These are phyloP conservation scores for Ctenopoma kingsleyae DNA, from an alignment of 2,797 vertebrate species.

Conservation along the genomic window DNA sequence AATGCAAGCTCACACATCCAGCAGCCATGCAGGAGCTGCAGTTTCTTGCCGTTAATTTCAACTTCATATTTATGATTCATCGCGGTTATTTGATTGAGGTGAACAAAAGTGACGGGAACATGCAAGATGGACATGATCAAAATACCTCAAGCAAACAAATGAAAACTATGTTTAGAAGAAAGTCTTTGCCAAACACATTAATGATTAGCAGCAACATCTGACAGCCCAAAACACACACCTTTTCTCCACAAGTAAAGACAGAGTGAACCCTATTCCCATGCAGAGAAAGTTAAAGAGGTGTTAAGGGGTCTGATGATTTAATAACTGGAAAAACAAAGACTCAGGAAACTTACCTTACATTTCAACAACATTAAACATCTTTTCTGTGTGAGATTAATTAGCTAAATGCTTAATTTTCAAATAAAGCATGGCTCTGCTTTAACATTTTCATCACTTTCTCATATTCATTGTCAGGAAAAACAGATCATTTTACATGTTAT, in stretches of 20 bases:
- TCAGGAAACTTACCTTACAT: slow-evolving; percentile 15
- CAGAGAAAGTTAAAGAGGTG: slow-evolving; percentile 43
- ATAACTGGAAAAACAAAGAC: not conserved
- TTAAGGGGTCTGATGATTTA: slow-evolving; percentile 22
- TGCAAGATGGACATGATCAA: slow-evolving; percentile 27
- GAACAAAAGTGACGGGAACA: slow-evolving; percentile 14
- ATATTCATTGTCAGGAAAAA: not conserved
- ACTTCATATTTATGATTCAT: not conserved
- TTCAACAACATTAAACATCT: not conserved
- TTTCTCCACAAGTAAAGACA: slow-evolving; percentile 1
- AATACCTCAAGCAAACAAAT: slow-evolving; percentile 17
- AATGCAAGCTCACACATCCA: slow-evolving; percentile 9
- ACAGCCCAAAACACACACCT: not conserved
- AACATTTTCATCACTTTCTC: not conserved
- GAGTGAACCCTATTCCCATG: slow-evolving; percentile 48
- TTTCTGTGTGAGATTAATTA: not conserved
- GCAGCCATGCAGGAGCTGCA: not conserved
- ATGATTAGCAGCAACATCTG: slow-evolving; percentile 44
- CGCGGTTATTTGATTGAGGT: not conserved
- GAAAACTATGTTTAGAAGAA: not conserved
- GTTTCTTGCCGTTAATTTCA: not conserved
- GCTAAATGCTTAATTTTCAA: not conserved
- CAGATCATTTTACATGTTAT: not conserved
- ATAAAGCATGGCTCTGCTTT: not conserved
- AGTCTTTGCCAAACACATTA: slow-evolving; percentile 26